Conservation (phyloP, 2,888 invertebrate species). For the Scrobipalpa costella region DNA sequence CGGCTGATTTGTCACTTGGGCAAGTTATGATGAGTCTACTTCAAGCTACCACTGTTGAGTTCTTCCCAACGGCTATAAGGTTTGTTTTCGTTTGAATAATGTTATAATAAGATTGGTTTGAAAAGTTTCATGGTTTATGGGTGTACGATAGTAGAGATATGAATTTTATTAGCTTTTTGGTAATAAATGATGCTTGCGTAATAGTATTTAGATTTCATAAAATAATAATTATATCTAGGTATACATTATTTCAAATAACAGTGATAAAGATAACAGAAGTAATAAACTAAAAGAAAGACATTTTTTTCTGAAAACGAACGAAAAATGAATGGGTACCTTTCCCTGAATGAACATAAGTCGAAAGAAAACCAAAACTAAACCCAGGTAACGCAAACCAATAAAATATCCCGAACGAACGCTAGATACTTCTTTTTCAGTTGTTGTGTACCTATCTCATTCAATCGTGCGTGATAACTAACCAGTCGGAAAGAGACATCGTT, state of each 20-base stretch:
- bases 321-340: too few relatives aligned
- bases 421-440: not conserved
- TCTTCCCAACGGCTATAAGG: conserved; percentile 61
- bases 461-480: not conserved
- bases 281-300: too few relatives aligned
- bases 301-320: too few relatives aligned
- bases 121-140: not conserved
- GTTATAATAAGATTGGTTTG: not conserved
- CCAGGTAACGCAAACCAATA: not conserved
- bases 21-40: conserved; percentile 53
- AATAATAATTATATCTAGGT: too few relatives aligned
- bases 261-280: too few relatives aligned
- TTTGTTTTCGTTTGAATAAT: conserved; percentile 29
- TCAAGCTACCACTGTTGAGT: conserved; percentile 55
- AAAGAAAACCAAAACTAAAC: not conserved
- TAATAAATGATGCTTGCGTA: too few relatives aligned
- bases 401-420: not conserved
- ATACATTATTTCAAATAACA: too few relatives aligned
- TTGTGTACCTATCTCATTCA: not conserved
- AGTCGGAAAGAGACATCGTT: conserved; percentile 10
- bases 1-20: conserved; percentile 45
- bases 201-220: too few relatives aligned
- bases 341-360: too few relatives aligned
- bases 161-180: too few relatives aligned
- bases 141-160: not conserved